Base-by-base conservation (phyloP, 2,113 vertebrate genomes). In the Cygnus atratus region DNA sequence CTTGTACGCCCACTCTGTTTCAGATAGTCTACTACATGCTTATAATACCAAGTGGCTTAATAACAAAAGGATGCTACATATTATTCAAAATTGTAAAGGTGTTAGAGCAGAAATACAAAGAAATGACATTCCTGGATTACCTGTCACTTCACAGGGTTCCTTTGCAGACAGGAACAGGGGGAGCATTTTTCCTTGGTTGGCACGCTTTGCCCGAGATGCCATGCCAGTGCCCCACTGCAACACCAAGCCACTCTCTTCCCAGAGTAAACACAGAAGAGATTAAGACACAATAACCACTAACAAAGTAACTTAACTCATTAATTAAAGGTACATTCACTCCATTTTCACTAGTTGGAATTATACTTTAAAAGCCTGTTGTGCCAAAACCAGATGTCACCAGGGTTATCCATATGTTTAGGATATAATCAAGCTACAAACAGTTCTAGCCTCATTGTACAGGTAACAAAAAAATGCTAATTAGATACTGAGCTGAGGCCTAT, bases 171-270 rank as follows among this genome's bases (percentile, higher is more conserved):
- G 76, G 96, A 99, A 98, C 13, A 93, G 28, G 4, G 99, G 98
- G n/a, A 99, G 96, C 18, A 96, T 71, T 67, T 96, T 88, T 14
- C 97, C 98, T 88, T 95, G 97, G 79, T 97, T 97, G 4, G 97
- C 96, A 95, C 98, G 97, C 90, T 97, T 98, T 61, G 98, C 99
- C 19, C 87, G 97, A 92, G 97, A 98, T 6, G 92, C 97, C 97
- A 99, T 98, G 43, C 99, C 99, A n/a, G 96, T 97, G 58, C 99
- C 99, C 99, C 99, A 99, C 93, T 99, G 99, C 97, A 98, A 98
- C 28, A 99, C 98, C 28, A 83, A 81, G 39, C 99, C 98, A 0
- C 95, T 97, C 50, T 94, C 99, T 99, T 95, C 26, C 67, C 91
- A 82, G 24, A 10, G 19, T 3, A 48, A 88, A 52, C 33, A 91